Percentiles rank a stretch among this genome's conserved stretches.
Evolutionary conservation across 2,797 vertebrate genomes (phyloP).

Genomic region (Remorina albescens): DNA sequence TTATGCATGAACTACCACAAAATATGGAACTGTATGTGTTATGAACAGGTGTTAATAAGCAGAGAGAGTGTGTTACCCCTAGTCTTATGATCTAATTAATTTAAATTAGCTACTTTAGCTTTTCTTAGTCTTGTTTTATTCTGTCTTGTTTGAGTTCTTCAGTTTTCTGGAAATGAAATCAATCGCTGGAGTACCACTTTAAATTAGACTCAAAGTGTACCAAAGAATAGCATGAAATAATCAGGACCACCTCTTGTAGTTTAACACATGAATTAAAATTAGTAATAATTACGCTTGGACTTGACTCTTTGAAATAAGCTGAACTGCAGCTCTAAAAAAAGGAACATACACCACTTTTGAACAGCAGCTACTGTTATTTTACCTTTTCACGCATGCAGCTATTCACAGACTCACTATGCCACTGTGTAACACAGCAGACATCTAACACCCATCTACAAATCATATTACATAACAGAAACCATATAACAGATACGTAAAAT

Average conservation of each 20-base stretch:
- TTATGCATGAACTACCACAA: neutral
- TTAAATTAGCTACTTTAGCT: neutral
- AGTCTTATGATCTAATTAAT: neutral
- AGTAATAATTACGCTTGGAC: neutral
- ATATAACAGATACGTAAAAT: slow-evolving; percentile 13
- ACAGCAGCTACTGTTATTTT: slow-evolving; percentile 40
- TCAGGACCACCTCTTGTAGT: neutral
- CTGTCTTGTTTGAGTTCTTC: neutral
- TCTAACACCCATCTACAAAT: slow-evolving; percentile 33
- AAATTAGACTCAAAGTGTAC: neutral
- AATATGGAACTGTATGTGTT: neutral
- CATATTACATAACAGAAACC: slow-evolving; percentile 13
- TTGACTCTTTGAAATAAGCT: slow-evolving; percentile 5
- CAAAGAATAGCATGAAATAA: neutral
- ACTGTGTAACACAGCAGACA: slow-evolving; percentile 26
- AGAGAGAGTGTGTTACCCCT: neutral
- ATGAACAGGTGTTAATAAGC: neutral
- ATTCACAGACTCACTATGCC: slow-evolving; percentile 30
- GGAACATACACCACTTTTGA: slow-evolving; percentile 28
- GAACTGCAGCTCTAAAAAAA: neutral
- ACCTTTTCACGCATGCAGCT: slow-evolving; percentile 22
- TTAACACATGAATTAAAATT: neutral
- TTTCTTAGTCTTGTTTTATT: no score
- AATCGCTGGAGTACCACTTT: slow-evolving; percentile 23
- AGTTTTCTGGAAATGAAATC: neutral